Base-by-base conservation (phyloP, 2,888 invertebrate species). In the Choreutis nemorana region DNA sequence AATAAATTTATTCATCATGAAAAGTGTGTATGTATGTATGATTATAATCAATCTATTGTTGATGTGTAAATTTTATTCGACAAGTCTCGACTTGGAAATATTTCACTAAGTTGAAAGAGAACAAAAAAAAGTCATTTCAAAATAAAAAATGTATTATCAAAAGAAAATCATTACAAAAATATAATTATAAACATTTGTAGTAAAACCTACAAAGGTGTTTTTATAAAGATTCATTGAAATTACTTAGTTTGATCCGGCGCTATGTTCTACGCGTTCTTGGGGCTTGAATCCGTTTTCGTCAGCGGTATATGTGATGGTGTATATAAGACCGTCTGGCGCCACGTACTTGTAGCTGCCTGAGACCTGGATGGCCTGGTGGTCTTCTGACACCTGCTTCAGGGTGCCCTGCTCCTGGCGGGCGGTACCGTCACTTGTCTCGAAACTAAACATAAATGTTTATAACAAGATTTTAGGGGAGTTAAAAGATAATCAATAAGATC, bases 261-360 rank as follows among this genome's bases (percentile, higher is more conserved):
- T n/a, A 12, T 68, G 67, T 18, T 62, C 60, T 8, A 72, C 52
- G 18, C 66, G 73, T 40, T 71, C 70, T 33, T 73, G 72, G 1
- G 77, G 75, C 33, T 75, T 81, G 71, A 78, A 84, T 22, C 84
- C 84, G 52, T 82, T 77, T 50, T 84, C 83, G 53, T 83, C 71
- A 10, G 84, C 84, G 29, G 63, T 56, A 65, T 71, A 84, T 7
- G 65, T 75, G 32, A 83, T 67, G 28, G 71, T 66, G 62, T 83
- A 82, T 14, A 71, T 59, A 28, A 75, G 62, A 4, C 83, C 83
- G 42, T 82, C 81, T 23, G 81, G 77, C 3, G 68, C 80, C 13
- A 66, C 58, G 67, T 81, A 83, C 33, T 65, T 70, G 67, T 78
- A 82, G 40, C 56, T 67, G 28, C 84, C 84, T 30, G 62, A 62